phyloP scores from a whole-genome alignment of 2,888 invertebrate species.

The Unio pictorum region DNA sequence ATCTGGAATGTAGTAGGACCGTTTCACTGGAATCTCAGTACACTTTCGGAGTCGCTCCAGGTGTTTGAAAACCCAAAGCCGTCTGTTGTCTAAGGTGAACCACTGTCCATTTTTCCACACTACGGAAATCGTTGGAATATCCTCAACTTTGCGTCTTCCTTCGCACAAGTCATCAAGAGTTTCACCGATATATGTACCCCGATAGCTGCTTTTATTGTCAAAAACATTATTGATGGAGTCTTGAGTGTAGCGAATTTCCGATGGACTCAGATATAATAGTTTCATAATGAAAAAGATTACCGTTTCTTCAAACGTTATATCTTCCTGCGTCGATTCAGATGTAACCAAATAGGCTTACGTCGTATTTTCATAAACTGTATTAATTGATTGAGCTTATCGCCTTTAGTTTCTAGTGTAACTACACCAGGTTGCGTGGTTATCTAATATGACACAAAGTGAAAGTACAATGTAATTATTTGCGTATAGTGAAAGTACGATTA shows the following conservation, averaged over 20 bases:
- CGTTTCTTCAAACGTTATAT: too few relatives aligned
- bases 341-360: too few relatives aligned
- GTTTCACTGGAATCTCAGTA: background rate
- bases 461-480: too few relatives aligned
- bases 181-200: background rate
- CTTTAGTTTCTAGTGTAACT: too few relatives aligned
- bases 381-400: too few relatives aligned
- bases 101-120: slow-evolving; percentile 1
- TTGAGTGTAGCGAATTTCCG: slow-evolving; percentile 3
- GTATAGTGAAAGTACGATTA: too few relatives aligned
- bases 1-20: background rate
- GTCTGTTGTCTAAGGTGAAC: slow-evolving; percentile 5
- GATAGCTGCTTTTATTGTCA: background rate
- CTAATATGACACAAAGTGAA: too few relatives aligned
- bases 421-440: too few relatives aligned
- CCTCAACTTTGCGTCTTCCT: background rate
- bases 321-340: too few relatives aligned
- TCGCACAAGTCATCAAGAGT: slow-evolving; percentile 6
- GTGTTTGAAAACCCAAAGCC: slow-evolving; percentile 4
- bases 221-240: slow-evolving; percentile 4
- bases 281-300: too few relatives aligned
- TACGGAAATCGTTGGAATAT: slow-evolving; percentile 2
- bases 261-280: background rate
- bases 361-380: too few relatives aligned
- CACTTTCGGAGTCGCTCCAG: slow-evolving; percentile 4